Evolutionary conservation across 2,888 invertebrate species (phyloP).

Genomic region (Idaea aversata): DNA sequence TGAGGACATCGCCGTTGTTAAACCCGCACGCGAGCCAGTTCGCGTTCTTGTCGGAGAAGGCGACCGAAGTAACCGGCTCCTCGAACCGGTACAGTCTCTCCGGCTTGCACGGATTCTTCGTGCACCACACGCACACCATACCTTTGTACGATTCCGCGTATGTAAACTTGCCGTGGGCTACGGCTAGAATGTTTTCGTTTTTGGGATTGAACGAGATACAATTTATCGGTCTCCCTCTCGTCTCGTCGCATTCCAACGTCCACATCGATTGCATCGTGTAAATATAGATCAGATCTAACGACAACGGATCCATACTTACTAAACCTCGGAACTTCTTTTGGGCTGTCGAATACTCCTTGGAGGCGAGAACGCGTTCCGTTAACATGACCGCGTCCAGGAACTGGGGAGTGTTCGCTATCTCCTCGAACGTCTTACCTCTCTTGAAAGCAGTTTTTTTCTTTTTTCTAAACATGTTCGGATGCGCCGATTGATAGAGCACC

Average conservation of each 20-base stretch:
- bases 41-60: conserved; percentile 85
- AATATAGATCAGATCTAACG: conserved; percentile 82
- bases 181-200: conserved; percentile 87
- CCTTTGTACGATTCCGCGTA: conserved; percentile 81
- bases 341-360: conserved; percentile 82
- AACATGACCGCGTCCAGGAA: conserved; percentile 84
- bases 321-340: conserved; percentile 87
- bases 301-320: conserved; percentile 80
- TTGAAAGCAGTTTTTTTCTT: conserved; percentile 37
- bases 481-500: conserved; percentile 68
- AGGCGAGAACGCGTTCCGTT: conserved; percentile 86
- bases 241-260: conserved; percentile 80
- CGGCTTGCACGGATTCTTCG: conserved; percentile 89
- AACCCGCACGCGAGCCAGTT: conserved; percentile 88
- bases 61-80: conserved; percentile 83
- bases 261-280: conserved; percentile 85
- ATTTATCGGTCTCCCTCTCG: conserved; percentile 79
- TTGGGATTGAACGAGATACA: conserved; percentile 83
- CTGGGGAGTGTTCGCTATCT: conserved; percentile 47
- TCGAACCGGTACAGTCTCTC: conserved; percentile 84
- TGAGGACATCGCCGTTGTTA: conserved; percentile 84
- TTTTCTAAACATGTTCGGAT: conserved; percentile 52
- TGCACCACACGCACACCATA: conserved; percentile 87
- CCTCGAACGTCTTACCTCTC: conserved; percentile 49
- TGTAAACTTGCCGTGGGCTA: conserved; percentile 85